A percentile compares a stretch with the other conserved stretches of the same genome.
These are phyloP conservation scores for Gavia stellata DNA, from an alignment of 2,113 vertebrate genomes.

Conservation along the genomic window DNA sequence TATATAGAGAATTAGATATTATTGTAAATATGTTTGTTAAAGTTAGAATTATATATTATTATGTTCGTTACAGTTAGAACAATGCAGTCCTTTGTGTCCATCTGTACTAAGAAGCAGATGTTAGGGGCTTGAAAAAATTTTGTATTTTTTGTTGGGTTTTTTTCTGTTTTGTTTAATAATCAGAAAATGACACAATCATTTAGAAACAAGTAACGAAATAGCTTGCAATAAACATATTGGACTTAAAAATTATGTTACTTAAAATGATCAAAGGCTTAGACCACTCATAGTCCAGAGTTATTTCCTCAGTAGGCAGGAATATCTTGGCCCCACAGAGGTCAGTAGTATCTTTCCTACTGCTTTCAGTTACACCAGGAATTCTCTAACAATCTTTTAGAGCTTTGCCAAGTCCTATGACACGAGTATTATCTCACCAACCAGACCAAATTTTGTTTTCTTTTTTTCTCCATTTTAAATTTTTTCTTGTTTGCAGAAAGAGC, in stretches of 20 bases:
- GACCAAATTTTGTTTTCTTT: background rate
- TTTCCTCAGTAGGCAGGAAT: background rate
- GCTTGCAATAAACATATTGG: background rate
- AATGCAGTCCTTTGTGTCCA: background rate
- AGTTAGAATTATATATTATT: too few relatives aligned
- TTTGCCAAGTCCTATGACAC: background rate
- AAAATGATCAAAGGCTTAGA: background rate
- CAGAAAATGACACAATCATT: background rate
- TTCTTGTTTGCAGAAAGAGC: background rate
- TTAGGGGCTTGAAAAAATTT: background rate
- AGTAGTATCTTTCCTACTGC: background rate
- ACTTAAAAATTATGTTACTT: background rate
- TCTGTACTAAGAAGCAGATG: background rate
- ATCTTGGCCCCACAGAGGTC: background rate
- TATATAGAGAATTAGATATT: background rate
- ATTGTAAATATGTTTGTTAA: background rate
- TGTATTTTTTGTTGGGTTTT: accelerated
- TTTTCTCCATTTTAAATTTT: background rate
- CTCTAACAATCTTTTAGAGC: background rate
- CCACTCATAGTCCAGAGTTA: background rate
- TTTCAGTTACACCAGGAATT: background rate
- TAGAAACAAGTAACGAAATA: background rate
- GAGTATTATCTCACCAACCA: background rate
- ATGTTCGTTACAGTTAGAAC: background rate
- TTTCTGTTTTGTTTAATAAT: background rate